phyloP scores from a whole-genome alignment of 2,113 vertebrate species.

The Patagioenas fasciata region DNA sequence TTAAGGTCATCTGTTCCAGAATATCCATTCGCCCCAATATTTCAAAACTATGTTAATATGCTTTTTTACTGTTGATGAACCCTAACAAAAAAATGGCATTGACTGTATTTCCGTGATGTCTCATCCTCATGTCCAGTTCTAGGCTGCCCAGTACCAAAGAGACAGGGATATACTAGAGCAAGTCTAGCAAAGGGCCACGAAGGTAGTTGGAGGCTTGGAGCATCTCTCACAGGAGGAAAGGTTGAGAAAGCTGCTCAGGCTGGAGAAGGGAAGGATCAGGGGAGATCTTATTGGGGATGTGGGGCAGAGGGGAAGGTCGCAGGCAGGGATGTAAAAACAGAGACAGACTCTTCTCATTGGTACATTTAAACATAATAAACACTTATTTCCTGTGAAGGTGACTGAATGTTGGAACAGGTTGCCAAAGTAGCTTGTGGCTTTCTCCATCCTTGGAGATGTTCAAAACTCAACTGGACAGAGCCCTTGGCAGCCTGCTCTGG shows the following conservation, averaged over 20 bases:
- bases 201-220: neutral
- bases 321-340: neutral
- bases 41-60: fast-evolving
- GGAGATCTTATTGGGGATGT: neutral
- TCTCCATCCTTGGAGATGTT: neutral
- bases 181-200: neutral
- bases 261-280: neutral
- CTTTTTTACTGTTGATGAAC: neutral
- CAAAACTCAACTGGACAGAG: neutral
- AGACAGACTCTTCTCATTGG: neutral
- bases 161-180: fast-evolving
- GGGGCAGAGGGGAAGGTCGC: too few relatives aligned
- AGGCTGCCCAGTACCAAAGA: neutral
- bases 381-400: neutral
- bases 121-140: neutral
- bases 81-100: neutral
- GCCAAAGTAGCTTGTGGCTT: fast-evolving
- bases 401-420: neutral
- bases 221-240: neutral
- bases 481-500: neutral
- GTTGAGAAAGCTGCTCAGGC: neutral
- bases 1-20: neutral
- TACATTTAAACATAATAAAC: neutral
- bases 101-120: neutral
- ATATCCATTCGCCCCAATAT: neutral